Evolutionary conservation across 2,888 invertebrate genomes (phyloP).

Genomic region (Oxytorus armatus): DNA sequence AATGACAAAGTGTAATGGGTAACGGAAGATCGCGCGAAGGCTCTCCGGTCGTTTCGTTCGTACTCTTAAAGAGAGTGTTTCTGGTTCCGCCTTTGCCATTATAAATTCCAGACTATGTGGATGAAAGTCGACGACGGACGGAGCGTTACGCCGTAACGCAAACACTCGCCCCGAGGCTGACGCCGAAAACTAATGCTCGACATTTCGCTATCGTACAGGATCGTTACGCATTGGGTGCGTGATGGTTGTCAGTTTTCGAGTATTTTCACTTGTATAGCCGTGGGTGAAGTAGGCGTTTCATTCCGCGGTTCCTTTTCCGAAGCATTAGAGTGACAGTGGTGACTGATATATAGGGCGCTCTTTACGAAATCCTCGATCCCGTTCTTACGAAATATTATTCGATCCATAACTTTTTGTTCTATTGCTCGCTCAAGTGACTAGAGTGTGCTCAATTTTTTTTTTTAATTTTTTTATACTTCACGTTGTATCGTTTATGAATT

Average conservation of each 20-base stretch:
- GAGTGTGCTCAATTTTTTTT: too few species aligned
- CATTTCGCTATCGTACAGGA: slow-evolving; percentile 32
- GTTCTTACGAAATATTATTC: too few species aligned
- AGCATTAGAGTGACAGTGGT: neutral
- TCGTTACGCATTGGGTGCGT: slow-evolving; percentile 53
- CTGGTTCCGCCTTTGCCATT: slow-evolving; percentile 19
- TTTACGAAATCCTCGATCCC: neutral
- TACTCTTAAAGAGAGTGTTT: slow-evolving; percentile 40
- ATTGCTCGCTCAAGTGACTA: too few species aligned
- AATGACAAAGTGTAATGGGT: slow-evolving; percentile 35
- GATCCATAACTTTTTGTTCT: too few species aligned
- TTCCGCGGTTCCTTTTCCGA: slow-evolving; percentile 21
- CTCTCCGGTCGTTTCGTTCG: slow-evolving; percentile 29
- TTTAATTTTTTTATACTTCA: too few species aligned
- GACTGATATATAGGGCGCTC: neutral
- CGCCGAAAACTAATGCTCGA: slow-evolving; percentile 30
- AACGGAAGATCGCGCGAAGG: slow-evolving; percentile 47
- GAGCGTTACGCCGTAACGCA: neutral
- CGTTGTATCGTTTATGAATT: too few species aligned
- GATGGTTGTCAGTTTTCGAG: slow-evolving; percentile 43
- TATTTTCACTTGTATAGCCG: slow-evolving; percentile 20
- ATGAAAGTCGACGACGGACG: slow-evolving; percentile 16
- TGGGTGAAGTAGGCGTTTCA: slow-evolving; percentile 35
- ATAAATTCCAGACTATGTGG: slow-evolving; percentile 40
- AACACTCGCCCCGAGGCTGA: slow-evolving; percentile 2